A percentile compares a stretch with the other conserved stretches of the same genome.
Evolutionary conservation across 2,113 vertebrate species (phyloP).

Genomic region (Gambusia holbrooki): DNA sequence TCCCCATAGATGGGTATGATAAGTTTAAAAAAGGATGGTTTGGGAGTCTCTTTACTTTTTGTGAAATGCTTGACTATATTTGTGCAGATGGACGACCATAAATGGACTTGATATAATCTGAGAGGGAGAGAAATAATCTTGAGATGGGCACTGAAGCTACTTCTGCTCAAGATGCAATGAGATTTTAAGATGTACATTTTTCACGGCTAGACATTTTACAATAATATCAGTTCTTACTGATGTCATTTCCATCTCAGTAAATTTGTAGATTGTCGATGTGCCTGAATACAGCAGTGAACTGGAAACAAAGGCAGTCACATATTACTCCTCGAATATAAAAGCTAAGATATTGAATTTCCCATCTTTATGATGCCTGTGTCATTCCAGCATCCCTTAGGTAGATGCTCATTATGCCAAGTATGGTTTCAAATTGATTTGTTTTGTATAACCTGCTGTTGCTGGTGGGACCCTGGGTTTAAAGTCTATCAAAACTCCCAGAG

Average conservation of each 20-base stretch:
- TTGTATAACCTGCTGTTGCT: slow-evolving; percentile 27
- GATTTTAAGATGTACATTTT: slow-evolving; percentile 27
- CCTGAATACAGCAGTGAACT: slow-evolving; percentile 1
- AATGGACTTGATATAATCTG: not conserved
- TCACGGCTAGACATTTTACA: slow-evolving; percentile 42
- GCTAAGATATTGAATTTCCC: slow-evolving; percentile 29
- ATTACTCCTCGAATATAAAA: slow-evolving; percentile 36
- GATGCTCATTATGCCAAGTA: slow-evolving; percentile 34
- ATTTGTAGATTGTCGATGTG: slow-evolving; percentile 19
- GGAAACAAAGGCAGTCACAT: slow-evolving; percentile 12
- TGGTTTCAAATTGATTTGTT: slow-evolving; percentile 49
- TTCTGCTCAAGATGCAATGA: slow-evolving; percentile 38
- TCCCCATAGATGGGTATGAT: not conserved
- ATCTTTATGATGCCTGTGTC: slow-evolving; percentile 23
- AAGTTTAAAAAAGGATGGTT: slow-evolving; percentile 14
- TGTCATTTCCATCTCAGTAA: slow-evolving; percentile 31
- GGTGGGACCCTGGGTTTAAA: slow-evolving; percentile 17
- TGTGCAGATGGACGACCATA: not conserved
- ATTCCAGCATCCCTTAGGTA: slow-evolving; percentile 14
- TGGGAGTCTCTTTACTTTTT: not conserved
- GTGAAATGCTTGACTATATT: not conserved
- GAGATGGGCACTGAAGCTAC: not conserved
- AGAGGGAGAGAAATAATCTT: not conserved
- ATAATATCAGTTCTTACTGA: slow-evolving; percentile 33
- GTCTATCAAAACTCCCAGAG: slow-evolving; percentile 35